Base-by-base conservation (phyloP, 2,113 vertebrate species). In the Gymnorhina tibicen region DNA sequence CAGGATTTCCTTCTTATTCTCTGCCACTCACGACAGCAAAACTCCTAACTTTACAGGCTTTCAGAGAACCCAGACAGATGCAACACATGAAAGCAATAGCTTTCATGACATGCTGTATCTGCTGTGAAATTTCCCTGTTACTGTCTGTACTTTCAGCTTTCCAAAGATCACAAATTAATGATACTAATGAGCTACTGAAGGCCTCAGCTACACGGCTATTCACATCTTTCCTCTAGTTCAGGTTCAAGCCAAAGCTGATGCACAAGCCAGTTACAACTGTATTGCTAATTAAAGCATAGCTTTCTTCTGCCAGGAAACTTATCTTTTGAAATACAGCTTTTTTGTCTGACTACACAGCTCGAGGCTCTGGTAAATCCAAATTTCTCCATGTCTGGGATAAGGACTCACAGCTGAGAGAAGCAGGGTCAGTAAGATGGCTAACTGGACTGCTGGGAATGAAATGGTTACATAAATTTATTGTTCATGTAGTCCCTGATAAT, bases 231-330 rank as follows among this genome's bases (percentile, higher is more conserved):
- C 20, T 62, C 27, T 12, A 84, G 41, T 9, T 44, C 55, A 87
- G 18, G 5, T 30, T 73, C 33, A 73, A 91, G 37, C 7, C 50
- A 88, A 83, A 84, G 41, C 27, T 27, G 19, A 44, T 1, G 16
- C 30, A 55, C 18, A 46, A 67, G 50, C 23, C 15, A 59, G 7
- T 4, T 62, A 14, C 19, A 85, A 53, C 6, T 7, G 37, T 10
- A 52, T 2, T 15, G 16, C n/a, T 62, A 53, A 81, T 0, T 23
- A 33, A 56, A 49, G 19, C 12, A 70, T 0, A 16, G n/a, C 39
- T 39, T 50, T 30, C 30, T 9, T 46, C 50, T 49, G 41, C 41
- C 50, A 35, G 7, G 2, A 41, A 82, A 50, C 12, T 47, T 66
- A n/a, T 52, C 30, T 24, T 85, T 22, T 18, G 24, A 89, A 73